These are phyloP conservation scores for Galerucella calmariensis DNA, from an alignment of 2,888 invertebrate species.

Conservation along the genomic window DNA sequence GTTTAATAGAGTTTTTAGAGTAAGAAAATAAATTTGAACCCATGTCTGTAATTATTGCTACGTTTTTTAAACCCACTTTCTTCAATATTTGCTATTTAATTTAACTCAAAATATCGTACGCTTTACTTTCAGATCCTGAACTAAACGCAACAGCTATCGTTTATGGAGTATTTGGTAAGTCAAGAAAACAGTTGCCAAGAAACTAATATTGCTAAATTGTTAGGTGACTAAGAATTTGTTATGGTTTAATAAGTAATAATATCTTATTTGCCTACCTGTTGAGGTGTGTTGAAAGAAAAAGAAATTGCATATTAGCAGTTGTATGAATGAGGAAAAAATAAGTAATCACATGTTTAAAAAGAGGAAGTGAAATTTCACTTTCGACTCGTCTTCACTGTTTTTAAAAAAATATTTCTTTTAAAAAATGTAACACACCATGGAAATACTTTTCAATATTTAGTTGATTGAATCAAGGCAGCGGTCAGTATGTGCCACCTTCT, in stretches of 20 bases:
- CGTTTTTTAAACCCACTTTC: not conserved
- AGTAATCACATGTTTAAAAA: not conserved
- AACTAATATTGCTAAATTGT: constrained; percentile 41
- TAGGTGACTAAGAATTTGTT: constrained; percentile 43
- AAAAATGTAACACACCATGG: no score
- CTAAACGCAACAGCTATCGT: constrained; percentile 25
- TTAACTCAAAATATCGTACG: not conserved
- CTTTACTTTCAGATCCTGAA: constrained; percentile 2
- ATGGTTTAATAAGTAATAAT: constrained; percentile 45
- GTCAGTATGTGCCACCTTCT: no score
- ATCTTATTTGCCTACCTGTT: constrained; percentile 34
- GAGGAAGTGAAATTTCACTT: not conserved
- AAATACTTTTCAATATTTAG: no score
- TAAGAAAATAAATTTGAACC: constrained; percentile 41
- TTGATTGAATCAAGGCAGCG: no score
- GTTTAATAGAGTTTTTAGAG: constrained; percentile 34
- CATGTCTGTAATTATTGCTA: constrained; percentile 40
- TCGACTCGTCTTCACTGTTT: not conserved
- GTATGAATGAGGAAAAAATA: not conserved
- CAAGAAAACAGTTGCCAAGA: constrained; percentile 38
- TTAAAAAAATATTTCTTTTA: not conserved
- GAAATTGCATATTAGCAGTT: constrained; percentile 24
- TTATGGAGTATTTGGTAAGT: constrained; percentile 41
- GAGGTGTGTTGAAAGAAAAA: constrained; percentile 39
- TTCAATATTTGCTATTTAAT: no score